phyloP scores from a whole-genome alignment of 2,888 invertebrate species.

The Scaeva pyrastri region DNA sequence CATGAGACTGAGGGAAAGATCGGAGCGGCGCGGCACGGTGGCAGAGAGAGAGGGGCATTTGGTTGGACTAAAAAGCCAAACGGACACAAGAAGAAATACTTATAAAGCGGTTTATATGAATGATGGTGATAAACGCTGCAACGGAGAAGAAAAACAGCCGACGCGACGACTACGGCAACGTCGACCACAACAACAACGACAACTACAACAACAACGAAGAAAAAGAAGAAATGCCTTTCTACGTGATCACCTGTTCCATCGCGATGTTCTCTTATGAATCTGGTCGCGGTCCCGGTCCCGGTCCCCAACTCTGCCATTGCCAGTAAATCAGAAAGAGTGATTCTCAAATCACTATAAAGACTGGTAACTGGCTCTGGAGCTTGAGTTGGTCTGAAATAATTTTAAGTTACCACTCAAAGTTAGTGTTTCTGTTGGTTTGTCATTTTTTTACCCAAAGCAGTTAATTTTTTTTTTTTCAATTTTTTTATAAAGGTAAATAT shows the following conservation, averaged over 20 bases:
- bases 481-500: background rate
- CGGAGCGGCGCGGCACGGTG: background rate
- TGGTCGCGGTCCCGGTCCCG: constrained; percentile 31
- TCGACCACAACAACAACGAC: no score
- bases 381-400: background rate
- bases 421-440: constrained; percentile 55
- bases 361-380: constrained; percentile 27
- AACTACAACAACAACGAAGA: constrained; percentile 39
- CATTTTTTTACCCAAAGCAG: background rate
- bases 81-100: constrained; percentile 75
- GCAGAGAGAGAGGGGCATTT: background rate
- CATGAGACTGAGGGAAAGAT: background rate
- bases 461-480: background rate
- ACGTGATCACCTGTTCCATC: constrained; percentile 74
- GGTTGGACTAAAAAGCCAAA: constrained; percentile 71
- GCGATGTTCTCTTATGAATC: constrained; percentile 54
- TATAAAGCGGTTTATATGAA: constrained; percentile 75
- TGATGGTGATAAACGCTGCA: constrained; percentile 73
- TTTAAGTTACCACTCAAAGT: constrained; percentile 22
- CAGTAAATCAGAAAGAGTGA: constrained; percentile 38
- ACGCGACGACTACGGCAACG: constrained; percentile 45
- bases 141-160: constrained; percentile 64
- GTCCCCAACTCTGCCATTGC: constrained; percentile 34
- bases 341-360: constrained; percentile 3
- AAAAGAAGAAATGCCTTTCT: constrained; percentile 74